Evolutionary conservation across 2,888 invertebrate genomes (phyloP), one percentile per base, ranked within the genome.

Genomic region (Caenorhabditis parvicauda): DNA sequence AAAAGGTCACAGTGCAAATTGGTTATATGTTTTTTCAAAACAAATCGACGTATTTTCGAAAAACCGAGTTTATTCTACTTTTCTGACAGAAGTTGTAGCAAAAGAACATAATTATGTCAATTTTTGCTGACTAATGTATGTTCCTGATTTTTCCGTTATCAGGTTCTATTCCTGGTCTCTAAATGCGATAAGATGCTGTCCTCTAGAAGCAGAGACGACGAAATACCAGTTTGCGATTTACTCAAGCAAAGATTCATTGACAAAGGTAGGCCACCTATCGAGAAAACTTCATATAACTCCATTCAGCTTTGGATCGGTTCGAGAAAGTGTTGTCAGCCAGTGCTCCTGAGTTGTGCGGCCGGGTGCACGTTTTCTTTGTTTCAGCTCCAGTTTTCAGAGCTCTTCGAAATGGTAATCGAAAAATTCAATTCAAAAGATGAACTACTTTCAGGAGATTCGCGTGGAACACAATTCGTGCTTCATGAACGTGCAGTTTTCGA

Each of bases 401-500:
- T 29, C 64, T 72, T 28, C 52, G 72, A 42, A 58, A 49, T 35
- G 69, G 69, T 69, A 25, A 27, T 32, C 5, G 7, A 22, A 9
- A 19, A 46, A 38, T 25, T 14, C 4, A 21, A 1, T 5, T 32
- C 12, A 14, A 12, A 17, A 14, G 37, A 32, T 41, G 22, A 39
- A 19, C 28, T 48, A 25, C 19, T 42, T 43, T 9, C 39, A 64
- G 65, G 65, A 1, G 65, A 67, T 32, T 44, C 55, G 0, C 49
- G 62, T 28, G 58, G 51, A 22, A 60, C 57, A 25, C 68, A 67
- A 53, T 72, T 65, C 43, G 59, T 70, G 42, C 60, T 70, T 22
- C 72, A 72, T 42, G 72, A 72, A 50, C 38, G 72, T 43, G 72
- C 72, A 35, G 66, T 72, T 35, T 72, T 72, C 54, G 70, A 72